Base-by-base conservation (phyloP, 2,888 invertebrate genomes). In the Phrixothrix hirtus region DNA sequence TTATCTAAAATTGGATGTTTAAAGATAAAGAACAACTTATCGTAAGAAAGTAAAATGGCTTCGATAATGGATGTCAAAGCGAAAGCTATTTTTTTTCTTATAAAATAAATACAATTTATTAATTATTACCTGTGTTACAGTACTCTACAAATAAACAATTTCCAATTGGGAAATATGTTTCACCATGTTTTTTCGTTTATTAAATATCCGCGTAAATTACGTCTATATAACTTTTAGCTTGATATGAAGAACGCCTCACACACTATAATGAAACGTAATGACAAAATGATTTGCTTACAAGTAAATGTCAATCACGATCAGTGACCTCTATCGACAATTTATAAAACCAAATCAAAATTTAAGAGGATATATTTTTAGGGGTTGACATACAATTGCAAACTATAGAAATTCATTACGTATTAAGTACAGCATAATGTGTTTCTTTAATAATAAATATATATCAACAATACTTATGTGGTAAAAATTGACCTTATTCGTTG, bases 251-350 rank as follows among this genome's bases (percentile, higher is more conserved):
- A 61, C 53, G 48, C 53, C 53, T 51, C 49, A 55, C 52, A 50
- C 57, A 54, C 60, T 48, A 50, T 50, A 51, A 55, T 57, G 58
- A 58, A 45, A 55, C 58, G 57, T 47, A 56, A 51, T 53, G 57
- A 57, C 55, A 53, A 59, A 60, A 60, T 60, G 58, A 57, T 55
- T 49, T 26, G 48, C 46, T 21, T 21, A 7, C 21, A 21, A 21
- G 4, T 21, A 7, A 21, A 21, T 7, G 21, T 21, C 21, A 21
- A n/a, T 7, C 21, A 21, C 7, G 3, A 21, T 5, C 21, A 7
- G 21, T 7, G 21, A 21, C 21, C 21, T 21, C 21, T 21, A 5
- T 5, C 21, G 7, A 21, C 21, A n/a, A n/a, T n/a, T n/a, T n/a
- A n/a, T n/a, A n/a, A n/a, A n/a, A n/a, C n/a, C n/a, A n/a, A n/a